phyloP scores from a whole-genome alignment of 2,888 invertebrate genomes.

The Drosophila paranaensis region DNA sequence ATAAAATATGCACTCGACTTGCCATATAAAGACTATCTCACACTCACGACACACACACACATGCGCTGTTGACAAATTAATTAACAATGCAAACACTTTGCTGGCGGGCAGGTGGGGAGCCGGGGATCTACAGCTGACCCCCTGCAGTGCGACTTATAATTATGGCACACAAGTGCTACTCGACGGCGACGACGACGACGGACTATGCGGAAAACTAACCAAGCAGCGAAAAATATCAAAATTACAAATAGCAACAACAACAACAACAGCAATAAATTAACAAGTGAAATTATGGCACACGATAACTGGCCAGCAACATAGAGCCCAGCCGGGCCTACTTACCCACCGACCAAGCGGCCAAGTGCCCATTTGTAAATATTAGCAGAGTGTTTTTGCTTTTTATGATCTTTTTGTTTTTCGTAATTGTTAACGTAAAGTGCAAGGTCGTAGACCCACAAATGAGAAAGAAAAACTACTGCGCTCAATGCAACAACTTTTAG shows the following conservation, averaged over 20 bases:
- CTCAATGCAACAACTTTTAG: constrained; percentile 44
- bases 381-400: constrained; percentile 18
- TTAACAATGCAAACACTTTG: constrained; percentile 70
- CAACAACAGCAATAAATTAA: constrained; percentile 18
- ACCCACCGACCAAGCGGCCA: neutral
- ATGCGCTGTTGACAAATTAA: constrained; percentile 55
- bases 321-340: constrained; percentile 5
- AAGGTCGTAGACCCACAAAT: constrained; percentile 47
- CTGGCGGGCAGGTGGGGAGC: neutral
- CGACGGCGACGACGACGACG: constrained; percentile 22
- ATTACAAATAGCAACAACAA: constrained; percentile 25
- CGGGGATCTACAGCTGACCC: constrained; percentile 27
- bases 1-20: constrained; percentile 23
- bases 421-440: constrained; percentile 44
- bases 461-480: constrained; percentile 15
- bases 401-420: constrained; percentile 26
- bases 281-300: constrained; percentile 56
- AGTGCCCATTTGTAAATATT: constrained; percentile 38
- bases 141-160: constrained; percentile 59
- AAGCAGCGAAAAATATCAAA: constrained; percentile 8
- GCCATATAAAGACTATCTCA: constrained; percentile 33
- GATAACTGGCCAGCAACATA: constrained; percentile 46
- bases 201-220: constrained; percentile 37
- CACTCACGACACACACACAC: constrained; percentile 44
- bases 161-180: constrained; percentile 72